Base-by-base conservation (phyloP, 1,140 invertebrate genomes). In the Bombus pyrosoma region DNA sequence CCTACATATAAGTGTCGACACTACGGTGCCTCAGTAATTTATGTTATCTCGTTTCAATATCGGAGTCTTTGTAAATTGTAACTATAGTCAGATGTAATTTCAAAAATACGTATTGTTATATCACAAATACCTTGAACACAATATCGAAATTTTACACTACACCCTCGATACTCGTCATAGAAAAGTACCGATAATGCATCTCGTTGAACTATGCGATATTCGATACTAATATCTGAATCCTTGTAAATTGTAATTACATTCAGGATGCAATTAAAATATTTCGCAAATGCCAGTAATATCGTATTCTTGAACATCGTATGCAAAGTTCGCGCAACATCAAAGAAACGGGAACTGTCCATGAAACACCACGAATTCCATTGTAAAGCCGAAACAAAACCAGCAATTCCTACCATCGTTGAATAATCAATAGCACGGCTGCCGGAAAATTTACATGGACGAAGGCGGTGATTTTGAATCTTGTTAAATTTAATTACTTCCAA, bases 401-500 rank as follows among this genome's bases (percentile, higher is more conserved):
- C 39, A 64, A 41, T 78, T 78, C 12, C 39, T 71, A 57, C 28
- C 28, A 22, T 68, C 39, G 43, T 34, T 10, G 43, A 68, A 77
- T 77, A 76, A 76, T 75, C 72, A 34, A 83, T 76, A 57, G 18
- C 62, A 15, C 15, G 3, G 28, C 34, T 18, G 32, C 4, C 43
- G 4, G 32, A 13, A 28, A 71, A 47, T 73, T 71, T 66, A 57
- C 57, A n/a, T 37, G 32, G 28, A 47, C 4, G 15, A 64, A 71
- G 53, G 41, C 41, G 68, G 9, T 71, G 68, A 64, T 80, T 79
- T 62, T 43, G 32, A 53, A 62, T 80, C 76, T 59, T 80, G 32
- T 72, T 85, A 80, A 80, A 80, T 85, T 79, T 85, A 80, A 85
- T 85, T 80, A 80, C 68, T 72, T 72, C 32, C 53, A 62, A 71